Percentiles rank a stretch among this genome's conserved stretches.
phyloP scores from a whole-genome alignment of 1,140 invertebrate species.

The Drosophila ercepeae region DNA sequence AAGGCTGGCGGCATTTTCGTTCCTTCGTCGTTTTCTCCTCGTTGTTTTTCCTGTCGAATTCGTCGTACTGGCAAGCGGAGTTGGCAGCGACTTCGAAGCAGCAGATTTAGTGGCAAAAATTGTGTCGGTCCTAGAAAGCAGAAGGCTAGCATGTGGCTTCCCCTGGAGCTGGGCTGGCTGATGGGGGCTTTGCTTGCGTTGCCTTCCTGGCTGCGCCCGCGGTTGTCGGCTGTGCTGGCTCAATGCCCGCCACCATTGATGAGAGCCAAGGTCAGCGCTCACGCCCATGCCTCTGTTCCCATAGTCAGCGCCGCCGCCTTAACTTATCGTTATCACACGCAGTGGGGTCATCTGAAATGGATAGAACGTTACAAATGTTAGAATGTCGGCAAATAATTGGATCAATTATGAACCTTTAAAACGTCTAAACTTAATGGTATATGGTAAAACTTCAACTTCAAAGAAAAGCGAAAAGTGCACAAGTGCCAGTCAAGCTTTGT shows the following conservation, averaged over 20 bases:
- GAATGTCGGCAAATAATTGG: too few relatives aligned
- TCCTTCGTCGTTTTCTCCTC: constrained; percentile 48
- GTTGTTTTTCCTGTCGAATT: constrained; percentile 70
- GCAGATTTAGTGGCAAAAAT: constrained; percentile 11
- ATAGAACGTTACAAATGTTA: neutral
- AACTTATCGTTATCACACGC: constrained; percentile 87
- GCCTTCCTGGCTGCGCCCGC: constrained; percentile 28
- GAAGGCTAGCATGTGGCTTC: constrained; percentile 12
- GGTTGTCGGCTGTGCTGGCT: constrained; percentile 66
- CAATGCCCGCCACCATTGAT: constrained; percentile 87
- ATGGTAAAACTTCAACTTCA: too few relatives aligned
- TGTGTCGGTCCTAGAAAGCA: constrained; percentile 25
- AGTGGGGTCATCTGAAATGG: constrained; percentile 86
- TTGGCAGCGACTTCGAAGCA: constrained; percentile 30
- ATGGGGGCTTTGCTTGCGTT: constrained; percentile 5
- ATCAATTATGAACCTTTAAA: too few relatives aligned
- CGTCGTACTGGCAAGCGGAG: constrained; percentile 55
- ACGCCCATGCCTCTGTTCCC: constrained; percentile 92
- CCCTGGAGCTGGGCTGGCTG: too few relatives aligned
- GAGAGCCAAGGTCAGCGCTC: constrained; percentile 89
- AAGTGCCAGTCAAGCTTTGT: too few relatives aligned
- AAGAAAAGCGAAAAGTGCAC: too few relatives aligned
- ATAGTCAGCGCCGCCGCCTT: constrained; percentile 88
- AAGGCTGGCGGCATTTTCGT: neutral
- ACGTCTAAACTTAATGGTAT: too few relatives aligned